Evolutionary conservation across 2,113 vertebrate species (phyloP).

Genomic region (Sterna hirundo): DNA sequence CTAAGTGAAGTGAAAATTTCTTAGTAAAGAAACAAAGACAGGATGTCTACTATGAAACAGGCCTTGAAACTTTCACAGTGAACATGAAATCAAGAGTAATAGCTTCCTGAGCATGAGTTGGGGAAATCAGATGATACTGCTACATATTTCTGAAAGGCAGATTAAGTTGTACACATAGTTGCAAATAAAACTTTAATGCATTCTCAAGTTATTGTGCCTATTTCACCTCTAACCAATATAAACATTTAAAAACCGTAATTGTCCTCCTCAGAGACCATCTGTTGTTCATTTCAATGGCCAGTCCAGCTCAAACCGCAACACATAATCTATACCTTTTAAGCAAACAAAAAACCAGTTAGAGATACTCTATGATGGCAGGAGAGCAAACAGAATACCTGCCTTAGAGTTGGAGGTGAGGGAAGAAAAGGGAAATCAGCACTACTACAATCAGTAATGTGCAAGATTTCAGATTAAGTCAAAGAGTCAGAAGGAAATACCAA

Average conservation of each 20-base stretch:
- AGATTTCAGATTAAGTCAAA: background rate
- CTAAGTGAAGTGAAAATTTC: background rate
- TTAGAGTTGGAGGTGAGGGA: background rate
- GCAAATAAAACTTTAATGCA: background rate
- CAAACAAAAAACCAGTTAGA: background rate
- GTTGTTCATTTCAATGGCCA: background rate
- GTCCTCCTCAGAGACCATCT: background rate
- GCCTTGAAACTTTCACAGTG: background rate
- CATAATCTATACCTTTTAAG: background rate
- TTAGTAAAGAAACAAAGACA: background rate
- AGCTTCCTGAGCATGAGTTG: background rate
- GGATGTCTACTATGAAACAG: background rate
- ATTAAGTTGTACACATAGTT: background rate
- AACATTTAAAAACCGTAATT: background rate
- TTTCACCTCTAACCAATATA: background rate
- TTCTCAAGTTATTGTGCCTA: background rate
- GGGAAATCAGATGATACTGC: background rate
- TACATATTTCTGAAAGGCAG: background rate
- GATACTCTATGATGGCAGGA: background rate
- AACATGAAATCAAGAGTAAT: background rate
- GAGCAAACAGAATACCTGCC: background rate
- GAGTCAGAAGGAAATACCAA: background rate
- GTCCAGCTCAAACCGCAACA: background rate
- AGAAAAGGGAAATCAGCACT: background rate
- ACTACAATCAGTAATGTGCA: background rate